These are phyloP conservation scores for Amblyjoppa fuscipennis DNA, from an alignment of 2,888 invertebrate genomes.

Conservation along the genomic window DNA sequence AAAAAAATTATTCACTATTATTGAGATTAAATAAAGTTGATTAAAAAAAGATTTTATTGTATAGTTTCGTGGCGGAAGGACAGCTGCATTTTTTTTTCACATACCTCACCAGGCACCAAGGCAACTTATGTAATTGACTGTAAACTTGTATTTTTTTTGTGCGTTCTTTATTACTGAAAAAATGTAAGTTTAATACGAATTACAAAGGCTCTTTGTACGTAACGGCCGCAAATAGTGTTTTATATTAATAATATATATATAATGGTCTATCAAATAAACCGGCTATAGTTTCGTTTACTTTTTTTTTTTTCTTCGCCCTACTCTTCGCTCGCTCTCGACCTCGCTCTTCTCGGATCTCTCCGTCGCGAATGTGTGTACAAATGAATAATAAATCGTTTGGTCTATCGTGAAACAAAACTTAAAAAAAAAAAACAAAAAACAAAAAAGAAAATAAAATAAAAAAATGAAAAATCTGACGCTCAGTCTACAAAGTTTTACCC, in stretches of 20 bases:
- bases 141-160: constrained; percentile 52
- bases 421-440: constrained; percentile 37
- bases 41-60: neutral
- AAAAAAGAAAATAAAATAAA: neutral
- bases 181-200: constrained; percentile 84
- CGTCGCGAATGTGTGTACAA: constrained; percentile 44
- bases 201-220: constrained; percentile 85
- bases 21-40: constrained; percentile 43
- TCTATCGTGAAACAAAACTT: constrained; percentile 37
- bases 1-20: neutral
- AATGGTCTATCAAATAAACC: constrained; percentile 83
- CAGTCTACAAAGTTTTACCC: constrained; percentile 53
- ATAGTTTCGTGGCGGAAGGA: neutral
- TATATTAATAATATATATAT: constrained; percentile 81
- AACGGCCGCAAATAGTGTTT: constrained; percentile 83
- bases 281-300: constrained; percentile 78
- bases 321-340: constrained; percentile 4
- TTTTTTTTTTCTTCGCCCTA: constrained; percentile 42
- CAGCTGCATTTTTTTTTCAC: neutral
- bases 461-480: constrained; percentile 53
- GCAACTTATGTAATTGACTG: constrained; percentile 33
- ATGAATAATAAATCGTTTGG: constrained; percentile 31
- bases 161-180: constrained; percentile 81
- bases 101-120: constrained; percentile 32
- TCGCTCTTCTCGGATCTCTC: neutral